Conservation (phyloP, 2,888 invertebrate species). For the Pemphredon lugubris region DNA sequence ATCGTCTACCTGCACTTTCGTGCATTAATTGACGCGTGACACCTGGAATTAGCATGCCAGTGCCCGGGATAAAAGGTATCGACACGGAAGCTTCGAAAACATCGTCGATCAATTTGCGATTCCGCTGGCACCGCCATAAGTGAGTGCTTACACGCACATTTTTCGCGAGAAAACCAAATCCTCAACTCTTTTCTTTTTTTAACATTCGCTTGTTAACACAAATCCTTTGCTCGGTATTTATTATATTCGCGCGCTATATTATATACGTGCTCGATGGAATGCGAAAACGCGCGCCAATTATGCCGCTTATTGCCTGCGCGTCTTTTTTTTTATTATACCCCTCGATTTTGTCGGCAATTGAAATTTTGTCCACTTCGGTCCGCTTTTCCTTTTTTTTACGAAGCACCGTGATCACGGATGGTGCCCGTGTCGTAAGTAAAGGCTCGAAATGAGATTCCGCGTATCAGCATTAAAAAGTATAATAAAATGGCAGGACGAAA, state of each 20-base stretch:
- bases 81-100: constrained; percentile 1
- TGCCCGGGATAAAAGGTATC: constrained; percentile 14
- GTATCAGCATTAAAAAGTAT: constrained; percentile 16
- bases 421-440: too few species aligned
- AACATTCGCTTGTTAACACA: too few species aligned
- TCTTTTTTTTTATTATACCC: background rate
- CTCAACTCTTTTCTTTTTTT: background rate
- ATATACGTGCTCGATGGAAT: background rate
- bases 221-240: too few species aligned
- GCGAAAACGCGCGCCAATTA: constrained; percentile 3
- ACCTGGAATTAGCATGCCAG: constrained; percentile 26
- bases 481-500: constrained; percentile 13
- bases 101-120: constrained; percentile 1
- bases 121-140: background rate
- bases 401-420: too few species aligned
- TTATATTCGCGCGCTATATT: too few species aligned
- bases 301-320: background rate
- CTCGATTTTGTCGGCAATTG: background rate
- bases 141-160: background rate
- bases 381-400: too few species aligned
- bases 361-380: background rate
- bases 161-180: background rate
- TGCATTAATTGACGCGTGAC: constrained; percentile 43
- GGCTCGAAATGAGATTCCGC: background rate
- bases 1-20: constrained; percentile 10